Conservation (phyloP, 2,888 invertebrate species). For the Pediacus dermestoides region DNA sequence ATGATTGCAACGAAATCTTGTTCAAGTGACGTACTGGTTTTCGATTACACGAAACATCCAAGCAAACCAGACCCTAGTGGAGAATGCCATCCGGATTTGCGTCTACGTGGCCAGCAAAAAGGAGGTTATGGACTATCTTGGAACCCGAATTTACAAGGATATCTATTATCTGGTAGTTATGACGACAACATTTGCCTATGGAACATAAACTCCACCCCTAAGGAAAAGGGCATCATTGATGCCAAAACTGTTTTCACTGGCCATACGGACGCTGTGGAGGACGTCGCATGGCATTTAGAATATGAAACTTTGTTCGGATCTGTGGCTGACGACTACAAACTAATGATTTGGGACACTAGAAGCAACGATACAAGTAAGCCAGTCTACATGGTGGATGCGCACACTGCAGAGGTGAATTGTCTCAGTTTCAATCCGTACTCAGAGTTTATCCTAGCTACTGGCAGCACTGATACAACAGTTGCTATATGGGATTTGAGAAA, state of each 20-base stretch:
- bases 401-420: slow-evolving; percentile 98
- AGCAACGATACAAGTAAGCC: slow-evolving; percentile 96
- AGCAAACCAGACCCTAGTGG: slow-evolving; percentile 97
- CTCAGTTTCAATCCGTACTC: slow-evolving; percentile 99
- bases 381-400: slow-evolving; percentile 97
- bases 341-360: slow-evolving; percentile 99
- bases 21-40: slow-evolving; percentile 96
- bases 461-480: slow-evolving; percentile 93
- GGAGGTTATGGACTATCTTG: slow-evolving; percentile 97
- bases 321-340: slow-evolving; percentile 97
- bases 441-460: slow-evolving; percentile 97
- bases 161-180: slow-evolving; percentile 91
- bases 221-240: slow-evolving; percentile 92
- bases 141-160: slow-evolving; percentile 98
- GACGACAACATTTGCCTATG: slow-evolving; percentile 99
- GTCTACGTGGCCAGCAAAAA: slow-evolving; percentile 91
- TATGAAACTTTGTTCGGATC: slow-evolving; percentile 98
- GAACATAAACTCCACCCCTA: slow-evolving; percentile 97
- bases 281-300: slow-evolving; percentile 97
- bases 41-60: slow-evolving; percentile 99
- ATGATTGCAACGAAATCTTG: slow-evolving; percentile 99
- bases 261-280: slow-evolving; percentile 98
- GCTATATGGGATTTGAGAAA: slow-evolving; percentile 98
- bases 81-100: slow-evolving; percentile 94
- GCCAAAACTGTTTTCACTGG: slow-evolving; percentile 97